Evolutionary conservation across 2,888 invertebrate genomes (phyloP).

Genomic region (Thecocarcelia acutangulata): DNA sequence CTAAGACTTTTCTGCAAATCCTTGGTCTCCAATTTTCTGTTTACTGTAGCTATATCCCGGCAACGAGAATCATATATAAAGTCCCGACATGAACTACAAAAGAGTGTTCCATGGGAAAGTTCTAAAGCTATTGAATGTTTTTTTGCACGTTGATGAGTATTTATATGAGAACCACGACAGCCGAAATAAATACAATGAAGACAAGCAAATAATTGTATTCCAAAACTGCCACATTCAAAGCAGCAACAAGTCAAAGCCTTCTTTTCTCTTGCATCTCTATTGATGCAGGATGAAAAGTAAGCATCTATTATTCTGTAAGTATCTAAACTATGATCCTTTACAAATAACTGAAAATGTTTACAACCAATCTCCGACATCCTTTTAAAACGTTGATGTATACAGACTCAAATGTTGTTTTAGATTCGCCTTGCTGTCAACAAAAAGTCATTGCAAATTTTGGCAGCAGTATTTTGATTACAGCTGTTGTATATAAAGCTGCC

Average conservation of each 20-base stretch:
- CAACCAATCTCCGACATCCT: constrained; percentile 79
- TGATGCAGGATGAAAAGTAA: constrained; percentile 92
- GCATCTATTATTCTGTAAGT: constrained; percentile 87
- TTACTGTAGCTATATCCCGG: constrained; percentile 83
- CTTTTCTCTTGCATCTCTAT: constrained; percentile 89
- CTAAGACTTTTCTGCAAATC: constrained; percentile 84
- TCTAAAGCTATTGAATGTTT: constrained; percentile 94
- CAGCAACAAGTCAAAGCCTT: constrained; percentile 92
- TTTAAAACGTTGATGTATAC: no score
- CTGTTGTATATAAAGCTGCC: no score
- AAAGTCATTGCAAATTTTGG: no score
- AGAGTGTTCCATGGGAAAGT: constrained; percentile 92
- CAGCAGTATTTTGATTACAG: no score
- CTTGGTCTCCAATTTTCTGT: constrained; percentile 84
- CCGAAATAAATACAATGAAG: constrained; percentile 96
- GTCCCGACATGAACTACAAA: constrained; percentile 94
- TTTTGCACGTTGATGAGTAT: constrained; percentile 90
- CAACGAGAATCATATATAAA: constrained; percentile 93
- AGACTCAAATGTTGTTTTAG: no score
- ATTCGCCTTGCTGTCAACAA: no score
- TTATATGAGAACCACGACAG: constrained; percentile 93
- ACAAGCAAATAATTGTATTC: constrained; percentile 91
- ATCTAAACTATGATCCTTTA: constrained; percentile 81
- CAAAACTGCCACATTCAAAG: constrained; percentile 89
- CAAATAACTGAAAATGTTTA: constrained; percentile 80